Percentiles rank a stretch among this genome's conserved stretches.
Evolutionary conservation across 2,888 invertebrate genomes (phyloP).

Genomic region (Cephonodes hylas): DNA sequence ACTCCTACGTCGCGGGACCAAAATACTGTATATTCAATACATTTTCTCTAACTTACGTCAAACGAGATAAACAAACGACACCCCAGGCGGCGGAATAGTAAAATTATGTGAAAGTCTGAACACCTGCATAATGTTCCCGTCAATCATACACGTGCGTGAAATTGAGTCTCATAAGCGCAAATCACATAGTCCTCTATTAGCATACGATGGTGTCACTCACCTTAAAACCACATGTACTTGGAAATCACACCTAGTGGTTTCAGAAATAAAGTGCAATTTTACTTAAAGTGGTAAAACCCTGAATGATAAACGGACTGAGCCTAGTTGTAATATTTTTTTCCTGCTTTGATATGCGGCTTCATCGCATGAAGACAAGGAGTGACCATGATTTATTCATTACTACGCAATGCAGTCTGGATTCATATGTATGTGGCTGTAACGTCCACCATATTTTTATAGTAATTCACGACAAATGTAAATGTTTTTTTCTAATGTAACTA

Average conservation of each 20-base stretch:
- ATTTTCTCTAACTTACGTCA: background rate
- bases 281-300: slow-evolving; percentile 41
- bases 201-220: slow-evolving; percentile 53
- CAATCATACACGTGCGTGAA: slow-evolving; percentile 73
- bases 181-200: slow-evolving; percentile 65
- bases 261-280: slow-evolving; percentile 28
- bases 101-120: slow-evolving; percentile 56
- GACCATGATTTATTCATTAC: slow-evolving; percentile 24
- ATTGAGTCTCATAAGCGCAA: slow-evolving; percentile 77
- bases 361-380: slow-evolving; percentile 23
- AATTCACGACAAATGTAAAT: too few relatives aligned
- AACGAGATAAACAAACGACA: background rate
- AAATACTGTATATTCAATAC: background rate
- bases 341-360: slow-evolving; percentile 36
- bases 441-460: too few relatives aligned
- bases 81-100: slow-evolving; percentile 56
- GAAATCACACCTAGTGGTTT: slow-evolving; percentile 33
- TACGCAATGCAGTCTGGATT: slow-evolving; percentile 26
- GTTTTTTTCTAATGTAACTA: too few relatives aligned
- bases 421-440: background rate
- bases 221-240: slow-evolving; percentile 22
- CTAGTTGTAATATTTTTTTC: slow-evolving; percentile 40
- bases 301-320: slow-evolving; percentile 21
- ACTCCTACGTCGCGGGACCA: too few relatives aligned
- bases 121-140: slow-evolving; percentile 70